Evolutionary conservation across 2,113 vertebrate species (phyloP).

Genomic region (Romanogobio albipinnatus): DNA sequence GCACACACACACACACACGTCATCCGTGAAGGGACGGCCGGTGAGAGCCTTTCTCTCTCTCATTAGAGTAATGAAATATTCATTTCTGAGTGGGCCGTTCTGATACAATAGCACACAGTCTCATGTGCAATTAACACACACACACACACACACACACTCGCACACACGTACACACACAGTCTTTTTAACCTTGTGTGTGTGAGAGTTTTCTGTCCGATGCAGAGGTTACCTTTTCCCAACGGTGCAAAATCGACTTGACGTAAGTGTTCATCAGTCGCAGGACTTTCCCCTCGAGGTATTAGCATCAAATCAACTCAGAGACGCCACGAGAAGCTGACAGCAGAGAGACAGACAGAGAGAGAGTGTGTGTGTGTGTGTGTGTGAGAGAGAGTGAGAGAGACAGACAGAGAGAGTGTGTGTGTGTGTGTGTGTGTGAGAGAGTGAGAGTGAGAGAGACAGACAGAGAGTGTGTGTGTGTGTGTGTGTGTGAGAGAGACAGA

Average conservation of each 20-base stretch:
- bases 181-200: too few relatives aligned
- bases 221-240: conserved; percentile 99
- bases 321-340: too few relatives aligned
- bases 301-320: too few relatives aligned
- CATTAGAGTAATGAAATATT: conserved; percentile 99
- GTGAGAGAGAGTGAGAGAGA: too few relatives aligned
- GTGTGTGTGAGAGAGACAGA: too few relatives aligned
- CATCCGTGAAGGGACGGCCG: conserved; percentile 84
- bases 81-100: conserved; percentile 92
- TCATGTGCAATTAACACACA: conserved; percentile 91
- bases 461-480: too few relatives aligned
- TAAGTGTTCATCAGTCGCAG: conserved; percentile 97
- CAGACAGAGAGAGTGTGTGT: too few relatives aligned
- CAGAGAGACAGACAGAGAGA: too few relatives aligned
- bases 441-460: too few relatives aligned
- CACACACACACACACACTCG: conserved; percentile 75
- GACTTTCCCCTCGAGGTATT: too few relatives aligned
- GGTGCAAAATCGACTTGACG: conserved; percentile 99
- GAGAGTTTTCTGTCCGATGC: conserved; percentile 63
- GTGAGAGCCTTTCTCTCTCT: conserved; percentile 93
- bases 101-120: conserved; percentile 97
- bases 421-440: too few relatives aligned
- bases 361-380: too few relatives aligned
- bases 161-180: conserved; percentile 63
- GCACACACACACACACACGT: conserved; percentile 77